Evolutionary conservation across 2,888 invertebrate genomes (phyloP), one percentile per base, ranked within the genome.

Genomic region (Drosophila nigricruria): DNA sequence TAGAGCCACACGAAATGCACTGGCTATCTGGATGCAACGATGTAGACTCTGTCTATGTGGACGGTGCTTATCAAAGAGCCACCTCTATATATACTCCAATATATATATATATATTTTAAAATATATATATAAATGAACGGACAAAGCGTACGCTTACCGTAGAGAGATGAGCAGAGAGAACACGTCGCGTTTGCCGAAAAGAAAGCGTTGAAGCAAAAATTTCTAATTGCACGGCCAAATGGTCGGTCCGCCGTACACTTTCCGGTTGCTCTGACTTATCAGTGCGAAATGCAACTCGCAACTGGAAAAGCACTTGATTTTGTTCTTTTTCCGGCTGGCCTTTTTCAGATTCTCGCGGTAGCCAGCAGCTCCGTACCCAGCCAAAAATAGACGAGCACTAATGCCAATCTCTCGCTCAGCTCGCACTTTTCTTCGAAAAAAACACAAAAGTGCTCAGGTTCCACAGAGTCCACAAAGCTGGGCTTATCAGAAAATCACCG

Each of bases 331-430:
- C 67, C 62, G 60, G 38, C 63, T 63, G 63, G 34, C 49, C 18
- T 64, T 57, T 57, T 52, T 66, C 49, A 58, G 59, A 45, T 49
- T 73, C 69, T 81, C 83, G 79, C 68, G 88, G 73, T 64, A 89
- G 82, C 77, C 70, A 88, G 82, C 71, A 82, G 82, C 70, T 88
- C 84, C 82, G 88, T 88, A 77, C 80, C 70, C 86, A 73, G 88
- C 80, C 89, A 81, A 85, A 89, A 85, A 89, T 89, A 68, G 82
- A 89, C 76, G 57, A 87, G 86, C 68, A 85, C 84, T 85, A 77
- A 85, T 61, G 58, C 63, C 69, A 71, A 77, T 38, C 67, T 43
- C 67, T 65, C 69, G 63, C 56, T 65, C 68, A 73, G 79, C 79
- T 82, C 77, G 84, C 47, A 82, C 72, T 84, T 84, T 84, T 89